phyloP scores from a whole-genome alignment of 2,797 vertebrate species.

The Galago senegalensis region DNA sequence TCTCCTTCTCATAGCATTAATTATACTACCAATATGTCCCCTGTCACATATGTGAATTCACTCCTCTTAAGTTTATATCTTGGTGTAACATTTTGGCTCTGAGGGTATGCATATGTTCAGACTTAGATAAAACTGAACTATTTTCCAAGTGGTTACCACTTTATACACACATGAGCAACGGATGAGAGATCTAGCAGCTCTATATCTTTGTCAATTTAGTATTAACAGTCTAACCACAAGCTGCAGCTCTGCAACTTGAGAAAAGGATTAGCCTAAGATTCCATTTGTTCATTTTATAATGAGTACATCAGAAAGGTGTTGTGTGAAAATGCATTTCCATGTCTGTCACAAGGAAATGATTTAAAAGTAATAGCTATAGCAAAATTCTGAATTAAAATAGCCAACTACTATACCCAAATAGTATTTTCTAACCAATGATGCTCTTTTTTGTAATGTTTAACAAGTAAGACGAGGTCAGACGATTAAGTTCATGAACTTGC shows the following conservation, averaged over 20 bases:
- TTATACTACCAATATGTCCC: neutral
- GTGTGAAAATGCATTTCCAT: neutral
- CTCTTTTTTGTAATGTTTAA: neutral
- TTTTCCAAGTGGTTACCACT: neutral
- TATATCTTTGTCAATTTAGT: neutral
- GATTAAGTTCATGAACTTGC: too few species aligned
- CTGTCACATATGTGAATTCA: neutral
- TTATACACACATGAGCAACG: neutral
- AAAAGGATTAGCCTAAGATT: neutral
- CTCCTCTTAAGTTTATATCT: neutral
- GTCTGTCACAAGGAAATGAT: neutral
- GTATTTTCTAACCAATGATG: neutral
- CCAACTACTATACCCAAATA: neutral
- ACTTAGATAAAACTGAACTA: neutral
- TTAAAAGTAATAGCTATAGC: neutral
- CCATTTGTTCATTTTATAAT: neutral
- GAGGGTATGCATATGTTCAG: neutral
- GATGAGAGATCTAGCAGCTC: neutral
- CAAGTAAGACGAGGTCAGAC: too few species aligned
- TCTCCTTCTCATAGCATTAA: neutral
- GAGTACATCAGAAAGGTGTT: neutral
- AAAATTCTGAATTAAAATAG: neutral
- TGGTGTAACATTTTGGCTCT: constrained; percentile 12
- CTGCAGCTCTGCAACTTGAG: neutral
- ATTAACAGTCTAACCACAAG: neutral